phyloP scores from a whole-genome alignment of 2,888 invertebrate genomes.

The Mamestra brassicae region DNA sequence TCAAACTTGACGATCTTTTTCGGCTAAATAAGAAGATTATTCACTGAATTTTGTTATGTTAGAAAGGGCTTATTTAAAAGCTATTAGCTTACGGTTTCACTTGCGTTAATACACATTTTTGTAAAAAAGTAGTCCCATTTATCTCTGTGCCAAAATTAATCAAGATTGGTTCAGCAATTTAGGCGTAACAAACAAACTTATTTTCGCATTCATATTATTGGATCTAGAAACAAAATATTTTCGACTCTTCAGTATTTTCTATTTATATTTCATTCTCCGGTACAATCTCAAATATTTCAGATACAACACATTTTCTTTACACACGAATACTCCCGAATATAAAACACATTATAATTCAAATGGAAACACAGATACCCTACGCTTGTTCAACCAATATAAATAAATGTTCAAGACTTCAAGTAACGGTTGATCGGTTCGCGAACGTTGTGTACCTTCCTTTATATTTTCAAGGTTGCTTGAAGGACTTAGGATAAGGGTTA shows the following conservation, averaged over 20 bases:
- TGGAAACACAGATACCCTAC: slow-evolving; percentile 45
- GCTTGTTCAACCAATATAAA: slow-evolving; percentile 29
- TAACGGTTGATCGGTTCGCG: slow-evolving; percentile 24
- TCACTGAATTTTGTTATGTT: background rate
- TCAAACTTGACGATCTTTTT: slow-evolving; percentile 5
- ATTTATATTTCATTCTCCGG: background rate
- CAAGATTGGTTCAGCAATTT: too few relatives aligned
- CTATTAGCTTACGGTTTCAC: too few relatives aligned
- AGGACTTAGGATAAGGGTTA: slow-evolving; percentile 1
- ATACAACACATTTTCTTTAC: slow-evolving; percentile 24
- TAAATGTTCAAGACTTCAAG: slow-evolving; percentile 24
- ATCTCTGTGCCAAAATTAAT: too few relatives aligned
- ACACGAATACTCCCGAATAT: slow-evolving; percentile 15
- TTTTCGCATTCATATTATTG: too few relatives aligned
- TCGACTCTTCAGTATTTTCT: background rate
- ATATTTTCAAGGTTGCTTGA: slow-evolving; percentile 28
- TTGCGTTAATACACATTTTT: too few relatives aligned
- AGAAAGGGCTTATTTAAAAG: too few relatives aligned
- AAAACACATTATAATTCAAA: slow-evolving; percentile 46
- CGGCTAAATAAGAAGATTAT: background rate
- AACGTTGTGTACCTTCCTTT: slow-evolving; percentile 16
- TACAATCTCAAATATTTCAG: slow-evolving; percentile 19
- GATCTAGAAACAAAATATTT: background rate
- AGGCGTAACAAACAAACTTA: too few relatives aligned
- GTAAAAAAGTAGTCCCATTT: too few relatives aligned